A percentile compares a stretch with the other conserved stretches of the same genome.
These are phyloP conservation scores for Drosophila niveifrons DNA, from an alignment of 2,888 invertebrate species.

Conservation along the genomic window DNA sequence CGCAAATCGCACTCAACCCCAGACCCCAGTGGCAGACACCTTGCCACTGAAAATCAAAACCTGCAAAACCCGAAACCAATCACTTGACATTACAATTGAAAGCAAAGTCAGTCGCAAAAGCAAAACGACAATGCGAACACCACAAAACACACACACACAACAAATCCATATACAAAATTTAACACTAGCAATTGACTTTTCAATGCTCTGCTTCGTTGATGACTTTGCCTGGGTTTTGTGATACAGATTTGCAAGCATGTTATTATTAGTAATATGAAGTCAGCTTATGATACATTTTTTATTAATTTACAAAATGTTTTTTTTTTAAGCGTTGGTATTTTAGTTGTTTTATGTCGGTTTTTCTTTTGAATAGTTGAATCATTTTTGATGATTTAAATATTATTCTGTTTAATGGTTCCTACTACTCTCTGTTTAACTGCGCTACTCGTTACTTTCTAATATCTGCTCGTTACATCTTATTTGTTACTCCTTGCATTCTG, in stretches of 20 bases:
- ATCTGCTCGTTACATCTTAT: too few relatives aligned
- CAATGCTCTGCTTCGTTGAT: slow-evolving; percentile 28
- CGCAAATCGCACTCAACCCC: slow-evolving; percentile 28
- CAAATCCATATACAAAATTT: slow-evolving; percentile 27
- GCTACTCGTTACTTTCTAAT: too few relatives aligned
- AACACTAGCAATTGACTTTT: slow-evolving; percentile 20
- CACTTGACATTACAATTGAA: slow-evolving; percentile 74
- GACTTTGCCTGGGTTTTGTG: background rate
- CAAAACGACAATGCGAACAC: background rate
- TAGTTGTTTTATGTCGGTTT: too few relatives aligned
- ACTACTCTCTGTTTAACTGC: slow-evolving; percentile 45
- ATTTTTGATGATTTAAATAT: too few relatives aligned
- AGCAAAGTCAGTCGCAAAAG: slow-evolving; percentile 41
- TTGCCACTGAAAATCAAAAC: slow-evolving; percentile 17
- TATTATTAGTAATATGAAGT: too few relatives aligned
- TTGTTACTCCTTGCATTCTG: background rate
- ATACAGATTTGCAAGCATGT: background rate
- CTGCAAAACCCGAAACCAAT: slow-evolving; percentile 61
- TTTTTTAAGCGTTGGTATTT: too few relatives aligned
- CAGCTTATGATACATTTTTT: too few relatives aligned
- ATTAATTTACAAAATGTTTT: too few relatives aligned
- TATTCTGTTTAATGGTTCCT: too few relatives aligned
- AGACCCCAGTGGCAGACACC: slow-evolving; percentile 2
- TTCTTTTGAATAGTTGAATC: too few relatives aligned
- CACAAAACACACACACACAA: slow-evolving; percentile 16